Evolutionary conservation across 2,113 vertebrate genomes (phyloP), one percentile per base, ranked within the genome.

Genomic region (Chloroceryle aenea): DNA sequence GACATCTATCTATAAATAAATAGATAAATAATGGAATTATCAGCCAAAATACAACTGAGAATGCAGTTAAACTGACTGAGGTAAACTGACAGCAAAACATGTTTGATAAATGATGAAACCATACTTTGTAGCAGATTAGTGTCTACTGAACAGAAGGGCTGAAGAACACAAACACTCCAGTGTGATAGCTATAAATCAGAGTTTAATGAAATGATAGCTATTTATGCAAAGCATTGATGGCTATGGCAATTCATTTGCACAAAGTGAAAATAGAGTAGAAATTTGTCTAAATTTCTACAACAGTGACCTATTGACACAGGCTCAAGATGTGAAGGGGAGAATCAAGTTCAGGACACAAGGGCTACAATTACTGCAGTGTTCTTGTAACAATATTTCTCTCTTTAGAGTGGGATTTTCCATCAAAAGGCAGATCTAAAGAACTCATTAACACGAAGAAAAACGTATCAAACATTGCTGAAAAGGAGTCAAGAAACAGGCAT

Each of bases 201-300:
- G n/a, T 74, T 74, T 93, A 95, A 94, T 86, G 79, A 90, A 93
- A 95, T 59, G 13, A 92, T 88, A 73, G 64, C 79, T 64, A 90
- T 80, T 91, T 88, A 64, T 75, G 68, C 79, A 81, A 86, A 96
- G 55, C 48, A 75, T 86, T 96, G 88, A 59, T 14, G 30, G 42
- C 63, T 82, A 40, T 0, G 1, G 34, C 50, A 88, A 93, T 72
- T 89, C 61, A 81, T 88, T 74, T 73, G 32, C 36, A 48, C 50
- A 18, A 72, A 77, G 68, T 11, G 59, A 78, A 94, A 90, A 77
- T 0, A 36, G 25, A 77, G 42, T 8, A 59, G 67, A 88, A 91
- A 95, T 66, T 76, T 77, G 68, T 81, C 26, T 77, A 80, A 96
- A 86, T 18, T 30, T 43, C 84, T 71, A 59, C 32, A 80, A 38